Evolutionary conservation across 1,140 invertebrate species (phyloP).

Genomic region (Triops longicaudatus): DNA sequence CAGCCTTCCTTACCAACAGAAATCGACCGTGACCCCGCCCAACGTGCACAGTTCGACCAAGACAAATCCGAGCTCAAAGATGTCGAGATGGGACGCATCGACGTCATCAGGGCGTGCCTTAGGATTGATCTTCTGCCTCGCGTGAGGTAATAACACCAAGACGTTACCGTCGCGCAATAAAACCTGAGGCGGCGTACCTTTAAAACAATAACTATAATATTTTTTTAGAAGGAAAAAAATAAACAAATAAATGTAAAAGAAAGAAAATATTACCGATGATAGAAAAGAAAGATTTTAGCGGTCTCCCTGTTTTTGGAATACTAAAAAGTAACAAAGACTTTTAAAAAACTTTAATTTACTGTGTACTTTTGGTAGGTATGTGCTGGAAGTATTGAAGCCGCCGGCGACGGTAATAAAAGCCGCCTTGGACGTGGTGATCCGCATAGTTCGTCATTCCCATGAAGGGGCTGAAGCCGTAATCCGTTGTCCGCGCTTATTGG

Average conservation of each 20-base stretch:
- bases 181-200: no score
- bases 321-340: not conserved
- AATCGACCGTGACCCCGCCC: constrained; percentile 41
- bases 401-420: constrained; percentile 37
- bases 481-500: constrained; percentile 28
- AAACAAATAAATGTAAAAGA: no score
- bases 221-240: no score
- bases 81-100: constrained; percentile 64
- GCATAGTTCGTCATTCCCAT: constrained; percentile 40
- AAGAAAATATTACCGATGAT: no score
- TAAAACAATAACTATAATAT: no score
- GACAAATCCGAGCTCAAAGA: constrained; percentile 64
- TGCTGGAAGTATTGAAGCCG: constrained; percentile 37
- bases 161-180: not conserved
- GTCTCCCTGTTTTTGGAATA: not conserved
- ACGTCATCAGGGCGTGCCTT: constrained; percentile 60
- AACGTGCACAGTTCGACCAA: constrained; percentile 45
- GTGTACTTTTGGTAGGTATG: constrained; percentile 30
- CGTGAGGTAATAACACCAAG: constrained; percentile 38
- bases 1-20: constrained; percentile 51
- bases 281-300: no score
- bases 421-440: constrained; percentile 40
- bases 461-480: constrained; percentile 37
- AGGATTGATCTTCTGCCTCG: constrained; percentile 67
- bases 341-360: not conserved